Evolutionary conservation across 2,888 invertebrate genomes (phyloP).

Genomic region (Mesochorus sp.): DNA sequence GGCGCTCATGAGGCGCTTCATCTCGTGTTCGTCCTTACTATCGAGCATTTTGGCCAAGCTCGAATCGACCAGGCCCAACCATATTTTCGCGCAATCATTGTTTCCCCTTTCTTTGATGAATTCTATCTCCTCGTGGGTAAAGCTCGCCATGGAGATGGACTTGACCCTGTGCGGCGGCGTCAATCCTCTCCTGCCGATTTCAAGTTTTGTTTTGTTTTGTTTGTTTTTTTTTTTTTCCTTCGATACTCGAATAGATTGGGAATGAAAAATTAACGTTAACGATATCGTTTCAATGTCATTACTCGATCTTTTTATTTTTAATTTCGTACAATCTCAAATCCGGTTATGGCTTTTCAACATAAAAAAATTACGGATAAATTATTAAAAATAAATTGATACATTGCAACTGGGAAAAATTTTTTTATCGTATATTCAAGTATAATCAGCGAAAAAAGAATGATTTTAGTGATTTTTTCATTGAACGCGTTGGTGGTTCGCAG

Average conservation of each 20-base stretch:
- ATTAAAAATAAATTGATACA: no score
- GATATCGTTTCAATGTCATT: no score
- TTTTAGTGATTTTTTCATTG: no score
- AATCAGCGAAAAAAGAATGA: no score
- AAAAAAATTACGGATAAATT: no score
- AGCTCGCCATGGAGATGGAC: slow-evolving; percentile 99
- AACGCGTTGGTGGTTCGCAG: no score
- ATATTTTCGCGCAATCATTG: slow-evolving; percentile 95
- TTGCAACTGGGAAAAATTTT: no score
- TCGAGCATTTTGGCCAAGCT: slow-evolving; percentile 81
- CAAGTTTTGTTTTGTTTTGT: no score
- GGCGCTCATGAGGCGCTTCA: slow-evolving; percentile 95
- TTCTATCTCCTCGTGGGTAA: slow-evolving; percentile 97
- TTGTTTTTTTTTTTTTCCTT: neutral
- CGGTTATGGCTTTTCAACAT: no score
- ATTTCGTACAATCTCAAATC: no score
- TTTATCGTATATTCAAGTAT: no score
- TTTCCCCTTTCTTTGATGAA: slow-evolving; percentile 95
- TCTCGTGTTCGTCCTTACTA: slow-evolving; percentile 93
- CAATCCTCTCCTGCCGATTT: slow-evolving; percentile 94
- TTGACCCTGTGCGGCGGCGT: slow-evolving; percentile 99
- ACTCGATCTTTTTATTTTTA: no score
- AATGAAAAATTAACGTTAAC: neutral
- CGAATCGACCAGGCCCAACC: slow-evolving; percentile 95
- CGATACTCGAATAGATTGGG: neutral